These are phyloP conservation scores for Ganaspis brasiliensis DNA, from an alignment of 2,888 invertebrate species.

Conservation along the genomic window DNA sequence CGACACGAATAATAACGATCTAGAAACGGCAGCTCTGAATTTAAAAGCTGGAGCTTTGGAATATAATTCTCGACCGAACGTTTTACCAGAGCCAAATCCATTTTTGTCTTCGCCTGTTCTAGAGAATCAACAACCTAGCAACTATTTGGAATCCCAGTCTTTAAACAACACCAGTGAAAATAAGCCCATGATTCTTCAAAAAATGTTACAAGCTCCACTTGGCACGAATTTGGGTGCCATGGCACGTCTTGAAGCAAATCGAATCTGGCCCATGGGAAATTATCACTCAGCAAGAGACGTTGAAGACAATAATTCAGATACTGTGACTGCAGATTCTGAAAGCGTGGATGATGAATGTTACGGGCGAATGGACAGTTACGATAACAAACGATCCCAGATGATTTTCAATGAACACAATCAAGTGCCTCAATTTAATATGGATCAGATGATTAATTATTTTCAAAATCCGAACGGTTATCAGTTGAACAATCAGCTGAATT, in stretches of 20 bases:
- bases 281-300: constrained; percentile 61
- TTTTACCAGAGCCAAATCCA: constrained; percentile 35
- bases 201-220: constrained; percentile 77
- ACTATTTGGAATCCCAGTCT: constrained; percentile 14
- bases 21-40: neutral
- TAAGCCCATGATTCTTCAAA: constrained; percentile 70
- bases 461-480: constrained; percentile 56
- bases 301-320: constrained; percentile 75
- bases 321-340: constrained; percentile 76
- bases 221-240: constrained; percentile 76
- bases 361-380: constrained; percentile 49
- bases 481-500: constrained; percentile 62
- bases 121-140: neutral
- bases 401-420: neutral
- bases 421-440: constrained; percentile 16
- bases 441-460: constrained; percentile 47
- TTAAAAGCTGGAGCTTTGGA: constrained; percentile 12
- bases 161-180: constrained; percentile 51
- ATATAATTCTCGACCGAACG: neutral
- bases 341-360: constrained; percentile 66
- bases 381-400: neutral
- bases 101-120: constrained; percentile 40
- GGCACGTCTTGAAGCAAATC: constrained; percentile 69
- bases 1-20: constrained; percentile 67
- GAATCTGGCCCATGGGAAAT: constrained; percentile 63